Evolutionary conservation across 2,797 vertebrate species (phyloP).

Genomic region (Sebastes kiyomatsui): DNA sequence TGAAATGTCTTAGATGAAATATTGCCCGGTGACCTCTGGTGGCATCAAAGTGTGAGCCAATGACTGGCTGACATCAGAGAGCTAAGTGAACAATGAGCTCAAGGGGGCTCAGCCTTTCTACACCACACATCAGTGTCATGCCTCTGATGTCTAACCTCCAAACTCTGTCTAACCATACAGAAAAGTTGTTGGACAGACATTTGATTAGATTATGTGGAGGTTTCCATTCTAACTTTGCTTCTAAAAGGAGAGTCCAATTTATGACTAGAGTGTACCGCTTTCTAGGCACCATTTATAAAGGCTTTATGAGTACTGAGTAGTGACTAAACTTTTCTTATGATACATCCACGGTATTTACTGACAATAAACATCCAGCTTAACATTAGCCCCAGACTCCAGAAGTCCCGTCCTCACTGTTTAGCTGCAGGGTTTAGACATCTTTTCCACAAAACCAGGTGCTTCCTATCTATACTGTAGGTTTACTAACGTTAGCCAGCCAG

Average conservation of each 20-base stretch:
- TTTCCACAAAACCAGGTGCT: background rate
- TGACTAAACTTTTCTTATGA: no score
- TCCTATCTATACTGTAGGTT: background rate
- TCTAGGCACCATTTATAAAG: background rate
- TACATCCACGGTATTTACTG: no score
- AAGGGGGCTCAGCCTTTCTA: background rate
- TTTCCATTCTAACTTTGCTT: background rate
- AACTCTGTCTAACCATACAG: background rate
- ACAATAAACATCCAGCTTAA: background rate
- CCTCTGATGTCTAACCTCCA: background rate
- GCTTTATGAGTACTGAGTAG: background rate
- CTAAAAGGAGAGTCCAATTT: background rate
- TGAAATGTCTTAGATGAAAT: conserved; percentile 28
- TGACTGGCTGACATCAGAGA: conserved; percentile 31
- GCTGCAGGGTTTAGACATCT: background rate
- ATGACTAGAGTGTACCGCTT: background rate
- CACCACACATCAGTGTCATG: conserved; percentile 5
- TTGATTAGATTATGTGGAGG: background rate
- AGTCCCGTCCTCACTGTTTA: background rate
- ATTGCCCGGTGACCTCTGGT: conserved; percentile 44
- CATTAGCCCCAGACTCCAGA: background rate
- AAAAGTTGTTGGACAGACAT: background rate
- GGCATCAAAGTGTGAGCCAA: conserved; percentile 32
- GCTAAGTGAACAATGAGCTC: conserved; percentile 12
- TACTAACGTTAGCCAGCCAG: background rate